Conservation (phyloP, 2,113 vertebrate species). For the Phrynocephalus versicolor region DNA sequence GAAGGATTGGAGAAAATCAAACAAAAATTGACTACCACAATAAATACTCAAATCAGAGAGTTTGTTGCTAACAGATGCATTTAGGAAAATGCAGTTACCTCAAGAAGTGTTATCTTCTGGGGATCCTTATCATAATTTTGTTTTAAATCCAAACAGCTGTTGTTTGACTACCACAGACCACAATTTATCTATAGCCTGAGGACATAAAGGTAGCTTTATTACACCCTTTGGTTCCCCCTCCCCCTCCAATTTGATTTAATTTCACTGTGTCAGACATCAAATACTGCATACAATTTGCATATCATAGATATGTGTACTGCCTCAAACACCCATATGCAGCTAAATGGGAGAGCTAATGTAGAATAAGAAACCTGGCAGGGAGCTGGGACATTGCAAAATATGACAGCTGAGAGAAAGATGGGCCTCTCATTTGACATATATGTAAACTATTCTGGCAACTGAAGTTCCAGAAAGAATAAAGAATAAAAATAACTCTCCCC, state of each 20-base stretch:
- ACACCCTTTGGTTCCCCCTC: conserved; percentile 69
- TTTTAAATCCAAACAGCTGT: conserved; percentile 93
- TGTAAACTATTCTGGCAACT: conserved; percentile 69
- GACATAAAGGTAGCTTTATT: conserved; percentile 83
- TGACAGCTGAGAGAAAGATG: conserved; percentile 45
- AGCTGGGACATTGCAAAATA: not conserved
- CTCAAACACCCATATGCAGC: conserved; percentile 63
- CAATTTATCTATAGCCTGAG: conserved; percentile 90
- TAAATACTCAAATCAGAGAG: conserved; percentile 65
- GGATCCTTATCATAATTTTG: conserved; percentile 92
- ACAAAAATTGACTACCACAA: conserved; percentile 62
- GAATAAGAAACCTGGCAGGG: conserved; percentile 62
- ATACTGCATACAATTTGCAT: conserved; percentile 76
- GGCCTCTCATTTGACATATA: conserved; percentile 46
- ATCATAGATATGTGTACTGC: conserved; percentile 72
- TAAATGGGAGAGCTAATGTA: conserved; percentile 66
- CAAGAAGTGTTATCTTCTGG: conserved; percentile 85
- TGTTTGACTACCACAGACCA: conserved; percentile 93
- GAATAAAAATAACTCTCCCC: no score
- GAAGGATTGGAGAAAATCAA: conserved; percentile 54
- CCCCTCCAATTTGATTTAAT: conserved; percentile 83
- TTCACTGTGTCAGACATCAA: conserved; percentile 76
- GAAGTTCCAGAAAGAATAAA: conserved; percentile 68
- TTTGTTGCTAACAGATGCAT: conserved; percentile 77
- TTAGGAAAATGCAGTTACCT: conserved; percentile 83